Evolutionary conservation across 2,113 vertebrate genomes (phyloP).

Genomic region (Myotis yumanensis): DNA sequence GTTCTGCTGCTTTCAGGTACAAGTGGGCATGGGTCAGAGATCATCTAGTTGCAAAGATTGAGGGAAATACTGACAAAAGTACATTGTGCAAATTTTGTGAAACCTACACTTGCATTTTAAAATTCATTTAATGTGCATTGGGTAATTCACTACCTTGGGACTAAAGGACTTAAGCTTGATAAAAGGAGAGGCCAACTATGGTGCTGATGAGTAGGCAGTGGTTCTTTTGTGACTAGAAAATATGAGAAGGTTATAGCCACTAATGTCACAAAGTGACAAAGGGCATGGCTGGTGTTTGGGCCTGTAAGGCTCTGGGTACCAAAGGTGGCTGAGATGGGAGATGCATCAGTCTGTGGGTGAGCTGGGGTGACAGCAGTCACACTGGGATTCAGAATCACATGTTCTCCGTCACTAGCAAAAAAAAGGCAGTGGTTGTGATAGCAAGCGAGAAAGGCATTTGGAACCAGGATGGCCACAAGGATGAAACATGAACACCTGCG

Average conservation of each 20-base stretch:
- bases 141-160: background rate
- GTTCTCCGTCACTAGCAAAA: background rate
- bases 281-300: background rate
- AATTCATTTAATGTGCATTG: background rate
- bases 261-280: background rate
- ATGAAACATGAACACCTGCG: accelerated
- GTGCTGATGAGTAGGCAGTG: background rate
- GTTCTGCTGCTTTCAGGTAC: background rate
- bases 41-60: background rate
- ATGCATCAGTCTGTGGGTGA: accelerated
- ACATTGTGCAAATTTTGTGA: background rate
- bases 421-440: background rate
- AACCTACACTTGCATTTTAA: background rate
- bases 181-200: background rate
- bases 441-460: background rate
- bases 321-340: background rate
- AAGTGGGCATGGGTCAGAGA: background rate
- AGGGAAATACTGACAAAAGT: background rate
- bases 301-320: background rate
- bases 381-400: accelerated
- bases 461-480: too few species aligned
- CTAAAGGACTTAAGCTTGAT: background rate
- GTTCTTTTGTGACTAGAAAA: background rate
- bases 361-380: accelerated
- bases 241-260: background rate